Percentiles rank a stretch among this genome's conserved stretches.
phyloP scores from a whole-genome alignment of 2,797 vertebrate species.

The Rhyacichthys aspro region DNA sequence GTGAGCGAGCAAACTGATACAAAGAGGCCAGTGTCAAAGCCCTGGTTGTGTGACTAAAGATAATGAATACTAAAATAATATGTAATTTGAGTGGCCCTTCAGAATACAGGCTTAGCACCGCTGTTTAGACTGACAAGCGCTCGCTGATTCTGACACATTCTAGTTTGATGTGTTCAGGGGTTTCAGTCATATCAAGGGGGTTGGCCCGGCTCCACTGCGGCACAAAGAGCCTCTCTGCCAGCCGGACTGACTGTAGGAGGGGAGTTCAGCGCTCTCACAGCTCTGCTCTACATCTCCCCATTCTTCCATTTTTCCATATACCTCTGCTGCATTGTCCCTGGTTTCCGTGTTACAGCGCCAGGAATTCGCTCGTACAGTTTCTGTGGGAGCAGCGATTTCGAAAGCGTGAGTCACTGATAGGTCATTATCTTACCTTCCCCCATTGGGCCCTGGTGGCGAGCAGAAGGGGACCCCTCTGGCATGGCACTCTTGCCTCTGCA shows the following conservation, averaged over 20 bases:
- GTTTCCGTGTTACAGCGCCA: constrained; percentile 39
- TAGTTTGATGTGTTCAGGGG: constrained; percentile 62
- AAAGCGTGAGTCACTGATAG: constrained; percentile 4
- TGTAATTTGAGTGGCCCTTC: constrained; percentile 57
- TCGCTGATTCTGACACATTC: constrained; percentile 62
- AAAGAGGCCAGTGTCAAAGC: constrained; percentile 72
- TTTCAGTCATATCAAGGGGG: constrained; percentile 50
- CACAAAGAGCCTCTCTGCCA: constrained; percentile 74
- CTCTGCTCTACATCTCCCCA: constrained; percentile 61
- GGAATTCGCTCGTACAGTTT: constrained; percentile 16
- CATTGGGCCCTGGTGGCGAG: constrained; percentile 78
- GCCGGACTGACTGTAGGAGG: constrained; percentile 66
- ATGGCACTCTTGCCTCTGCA: constrained; percentile 79
- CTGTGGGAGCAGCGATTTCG: constrained; percentile 16
- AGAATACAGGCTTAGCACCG: constrained; percentile 52
- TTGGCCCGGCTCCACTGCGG: constrained; percentile 61
- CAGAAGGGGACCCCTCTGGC: constrained; percentile 80
- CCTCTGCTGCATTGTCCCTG: constrained; percentile 26
- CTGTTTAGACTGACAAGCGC: constrained; percentile 41
- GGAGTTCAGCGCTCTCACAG: constrained; percentile 54
- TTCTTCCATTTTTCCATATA: constrained; percentile 62
- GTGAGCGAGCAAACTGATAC: constrained; percentile 61
- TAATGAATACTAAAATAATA: constrained; percentile 73
- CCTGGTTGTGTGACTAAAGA: constrained; percentile 47
- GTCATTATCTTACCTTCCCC: constrained; percentile 81